phyloP scores from a whole-genome alignment of 92 coral and sea anemone species.

The Parazoanthus atlanticus region DNA sequence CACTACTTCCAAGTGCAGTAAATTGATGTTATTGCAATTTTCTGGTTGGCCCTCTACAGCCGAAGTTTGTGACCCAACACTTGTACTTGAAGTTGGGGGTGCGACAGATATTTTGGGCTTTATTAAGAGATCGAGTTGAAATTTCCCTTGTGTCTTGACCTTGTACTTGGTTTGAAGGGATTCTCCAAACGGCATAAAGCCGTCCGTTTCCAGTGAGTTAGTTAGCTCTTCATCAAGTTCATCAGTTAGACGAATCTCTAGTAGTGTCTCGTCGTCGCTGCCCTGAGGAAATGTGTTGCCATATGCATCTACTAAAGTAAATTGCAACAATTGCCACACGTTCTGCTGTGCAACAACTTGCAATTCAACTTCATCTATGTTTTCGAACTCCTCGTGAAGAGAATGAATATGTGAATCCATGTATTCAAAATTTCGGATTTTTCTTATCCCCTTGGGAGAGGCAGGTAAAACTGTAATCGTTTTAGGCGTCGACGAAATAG shows the following conservation, averaged over 20 bases:
- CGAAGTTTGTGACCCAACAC: background rate
- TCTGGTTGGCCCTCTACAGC: background rate
- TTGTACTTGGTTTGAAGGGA: background rate
- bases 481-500: background rate
- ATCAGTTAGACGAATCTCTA: background rate
- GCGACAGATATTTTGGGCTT: background rate
- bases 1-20: slow-evolving; percentile 6
- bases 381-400: background rate
- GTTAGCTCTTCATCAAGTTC: background rate
- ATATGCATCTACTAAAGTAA: background rate
- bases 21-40: background rate
- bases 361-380: background rate
- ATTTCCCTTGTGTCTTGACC: slow-evolving; percentile 2
- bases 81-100: background rate
- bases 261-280: background rate
- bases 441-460: background rate
- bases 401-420: background rate
- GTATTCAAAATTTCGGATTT: background rate
- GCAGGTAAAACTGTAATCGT: background rate
- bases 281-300: slow-evolving; percentile 3
- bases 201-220: background rate
- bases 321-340: slow-evolving; percentile 2
- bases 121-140: background rate
- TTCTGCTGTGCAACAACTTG: background rate
- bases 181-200: background rate